These are phyloP conservation scores for Bombylius major DNA, from an alignment of 2,888 invertebrate species.

Conservation along the genomic window DNA sequence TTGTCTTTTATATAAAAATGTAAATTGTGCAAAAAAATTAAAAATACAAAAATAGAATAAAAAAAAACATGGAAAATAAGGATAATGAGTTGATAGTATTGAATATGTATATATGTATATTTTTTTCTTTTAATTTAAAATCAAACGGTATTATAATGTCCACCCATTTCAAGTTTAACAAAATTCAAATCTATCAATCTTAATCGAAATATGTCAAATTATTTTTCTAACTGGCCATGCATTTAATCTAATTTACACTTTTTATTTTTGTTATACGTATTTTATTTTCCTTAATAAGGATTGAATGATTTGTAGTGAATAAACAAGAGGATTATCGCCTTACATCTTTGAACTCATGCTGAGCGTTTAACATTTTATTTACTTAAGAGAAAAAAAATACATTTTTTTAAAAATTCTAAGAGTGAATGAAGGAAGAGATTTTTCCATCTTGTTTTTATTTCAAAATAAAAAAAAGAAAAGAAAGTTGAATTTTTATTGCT, in stretches of 20 bases:
- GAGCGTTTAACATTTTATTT: neutral
- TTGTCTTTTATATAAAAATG: neutral
- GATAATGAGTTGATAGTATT: neutral
- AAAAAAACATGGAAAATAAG: neutral
- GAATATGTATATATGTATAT: neutral
- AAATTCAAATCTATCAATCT: conserved; percentile 4
- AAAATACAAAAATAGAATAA: no score
- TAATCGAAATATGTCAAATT: neutral
- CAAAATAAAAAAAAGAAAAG: no score
- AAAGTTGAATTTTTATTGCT: no score
- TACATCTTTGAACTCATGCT: neutral
- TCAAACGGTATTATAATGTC: neutral
- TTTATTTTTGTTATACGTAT: neutral
- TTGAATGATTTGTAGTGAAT: neutral
- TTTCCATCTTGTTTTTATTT: no score
- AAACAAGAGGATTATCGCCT: neutral
- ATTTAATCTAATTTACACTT: no score
- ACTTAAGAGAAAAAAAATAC: no score
- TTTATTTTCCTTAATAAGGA: no score
- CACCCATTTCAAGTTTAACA: neutral
- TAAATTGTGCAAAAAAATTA: no score
- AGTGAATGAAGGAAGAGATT: no score
- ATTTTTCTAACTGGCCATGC: neutral
- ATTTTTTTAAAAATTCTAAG: no score
- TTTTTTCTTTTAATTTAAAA: no score